Evolutionary conservation across 1,140 invertebrate genomes (phyloP), one percentile per base, ranked within the genome.

Genomic region (Leptinotarsa lineolata): DNA sequence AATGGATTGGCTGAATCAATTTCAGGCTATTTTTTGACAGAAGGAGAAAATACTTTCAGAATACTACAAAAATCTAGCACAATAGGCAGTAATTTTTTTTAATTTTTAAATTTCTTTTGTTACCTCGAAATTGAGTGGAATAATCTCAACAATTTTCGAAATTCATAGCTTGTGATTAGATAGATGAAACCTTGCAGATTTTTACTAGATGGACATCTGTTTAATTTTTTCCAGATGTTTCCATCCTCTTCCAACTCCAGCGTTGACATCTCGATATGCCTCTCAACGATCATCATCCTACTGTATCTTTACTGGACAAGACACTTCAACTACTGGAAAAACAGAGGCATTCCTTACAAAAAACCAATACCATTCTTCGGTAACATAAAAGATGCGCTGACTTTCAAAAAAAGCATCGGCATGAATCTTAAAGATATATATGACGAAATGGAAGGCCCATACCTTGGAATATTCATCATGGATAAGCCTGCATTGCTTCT

Each of bases 321-420:
- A 30, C 2, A 63, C 24, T 63, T 63, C 20, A n/a, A 63, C 24
- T 63, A 63, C 18, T 63, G 20, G 20, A 63, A 63, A 30, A 63
- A 30, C 20, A 63, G 24, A 63, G 20, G 24, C 20, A 21, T 63
- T 18, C 20, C 20, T 15, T 63, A 63, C 24, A 20, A 18, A 15
- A 63, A 63, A 24, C 61, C 61, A n/a, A 63, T 15, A n/a, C 61
- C 61, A 5, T 63, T 63, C 21, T 63, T 63, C 18, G 61, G 61
- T 22, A 63, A 63, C 15, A 63, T 63, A 21, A 63, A 63, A 21
- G 61, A 63, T 22, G 61, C 20, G 16, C 20, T 63, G 16, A 63
- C 61, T 21, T 63, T 63, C 15, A 21, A 15, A 63, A 63, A 63
- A 22, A 21, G 24, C 16, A 13, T 63, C 16, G 61, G 61, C 11